A percentile compares a stretch with the other conserved stretches of the same genome.
Evolutionary conservation across 2,797 vertebrate genomes (phyloP).

Genomic region (Myotis planiceps): DNA sequence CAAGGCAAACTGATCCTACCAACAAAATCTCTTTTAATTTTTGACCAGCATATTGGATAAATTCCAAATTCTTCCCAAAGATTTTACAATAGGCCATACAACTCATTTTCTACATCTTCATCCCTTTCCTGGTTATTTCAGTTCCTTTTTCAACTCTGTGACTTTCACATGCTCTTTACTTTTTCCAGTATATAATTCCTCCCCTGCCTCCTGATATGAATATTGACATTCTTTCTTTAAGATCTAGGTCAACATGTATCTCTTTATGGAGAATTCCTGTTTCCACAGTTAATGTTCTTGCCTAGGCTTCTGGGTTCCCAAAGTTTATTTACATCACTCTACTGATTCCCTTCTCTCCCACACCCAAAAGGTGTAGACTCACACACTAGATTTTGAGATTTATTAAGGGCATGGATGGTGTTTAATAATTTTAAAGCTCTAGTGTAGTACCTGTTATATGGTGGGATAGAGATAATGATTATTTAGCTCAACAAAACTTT

Average conservation of each 20-base stretch:
- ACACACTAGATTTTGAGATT: background rate
- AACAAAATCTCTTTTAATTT: background rate
- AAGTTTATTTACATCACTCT: background rate
- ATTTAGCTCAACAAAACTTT: background rate
- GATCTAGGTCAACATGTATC: background rate
- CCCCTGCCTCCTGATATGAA: background rate
- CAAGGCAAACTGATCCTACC: background rate
- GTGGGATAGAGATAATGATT: background rate
- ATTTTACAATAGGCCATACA: background rate
- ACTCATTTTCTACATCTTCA: background rate
- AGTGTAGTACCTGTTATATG: background rate
- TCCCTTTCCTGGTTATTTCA: background rate
- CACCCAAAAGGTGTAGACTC: background rate
- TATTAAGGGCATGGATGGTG: background rate
- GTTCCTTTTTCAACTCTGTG: background rate
- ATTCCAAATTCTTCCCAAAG: background rate
- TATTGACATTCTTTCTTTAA: background rate
- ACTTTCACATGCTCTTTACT: background rate
- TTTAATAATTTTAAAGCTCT: background rate
- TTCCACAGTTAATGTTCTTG: background rate
- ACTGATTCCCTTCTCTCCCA: background rate
- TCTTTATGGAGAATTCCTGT: background rate
- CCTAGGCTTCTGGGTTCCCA: background rate
- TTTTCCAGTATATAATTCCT: background rate
- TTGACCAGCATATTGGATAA: background rate